Conservation (phyloP, 2,113 vertebrate genomes). For the Gopherus evgoodei region DNA sequence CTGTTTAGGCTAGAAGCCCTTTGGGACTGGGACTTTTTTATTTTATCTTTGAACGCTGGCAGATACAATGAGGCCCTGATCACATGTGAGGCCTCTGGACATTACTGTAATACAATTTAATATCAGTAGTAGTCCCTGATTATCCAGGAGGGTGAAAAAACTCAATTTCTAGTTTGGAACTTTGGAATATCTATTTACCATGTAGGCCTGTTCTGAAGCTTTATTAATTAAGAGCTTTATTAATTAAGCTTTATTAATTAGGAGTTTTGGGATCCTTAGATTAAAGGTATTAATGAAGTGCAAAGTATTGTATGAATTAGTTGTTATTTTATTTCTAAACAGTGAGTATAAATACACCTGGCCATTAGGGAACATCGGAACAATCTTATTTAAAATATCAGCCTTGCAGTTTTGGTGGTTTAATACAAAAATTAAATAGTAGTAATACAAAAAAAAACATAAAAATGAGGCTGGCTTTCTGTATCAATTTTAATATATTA, state of each 20-base stretch:
- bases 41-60: neutral
- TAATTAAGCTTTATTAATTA: neutral
- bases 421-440: neutral
- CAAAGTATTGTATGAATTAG: neutral
- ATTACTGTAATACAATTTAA: neutral
- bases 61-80: neutral
- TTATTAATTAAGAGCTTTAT: neutral
- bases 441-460: neutral
- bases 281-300: neutral
- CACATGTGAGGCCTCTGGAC: neutral
- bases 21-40: neutral
- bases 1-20: neutral
- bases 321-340: conserved; percentile 2
- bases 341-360: neutral
- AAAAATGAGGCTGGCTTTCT: neutral
- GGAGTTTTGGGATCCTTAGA: conserved; percentile 18
- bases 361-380: conserved; percentile 6
- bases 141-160: neutral
- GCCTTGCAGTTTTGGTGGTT: neutral
- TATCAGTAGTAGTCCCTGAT: rapidly evolving
- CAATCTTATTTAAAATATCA: neutral
- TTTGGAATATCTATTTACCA: neutral
- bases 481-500: neutral
- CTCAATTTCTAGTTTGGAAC: neutral
- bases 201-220: neutral